These are phyloP conservation scores for Agriopis aurantiaria DNA, from an alignment of 2,888 invertebrate species.

Conservation along the genomic window DNA sequence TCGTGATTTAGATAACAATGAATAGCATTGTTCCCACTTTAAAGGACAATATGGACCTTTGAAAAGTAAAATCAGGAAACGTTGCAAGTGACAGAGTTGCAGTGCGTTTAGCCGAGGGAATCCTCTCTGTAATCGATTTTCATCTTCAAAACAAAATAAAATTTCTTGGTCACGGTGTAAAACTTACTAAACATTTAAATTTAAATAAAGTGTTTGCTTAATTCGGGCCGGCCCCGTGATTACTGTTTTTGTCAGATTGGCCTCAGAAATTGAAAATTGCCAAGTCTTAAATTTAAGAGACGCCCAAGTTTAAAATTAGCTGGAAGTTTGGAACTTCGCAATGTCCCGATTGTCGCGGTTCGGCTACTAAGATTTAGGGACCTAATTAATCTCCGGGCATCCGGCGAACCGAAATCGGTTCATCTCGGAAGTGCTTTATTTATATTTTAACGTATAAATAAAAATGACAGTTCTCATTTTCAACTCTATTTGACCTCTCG, in stretches of 20 bases:
- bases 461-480: constrained; percentile 16
- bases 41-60: too few relatives aligned
- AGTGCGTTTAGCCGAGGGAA: not conserved
- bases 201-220: constrained; percentile 40
- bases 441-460: constrained; percentile 28
- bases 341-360: constrained; percentile 59
- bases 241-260: constrained; percentile 46
- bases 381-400: constrained; percentile 63
- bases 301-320: constrained; percentile 55
- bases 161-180: constrained; percentile 6
- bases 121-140: constrained; percentile 3
- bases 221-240: constrained; percentile 37
- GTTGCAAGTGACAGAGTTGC: constrained; percentile 5
- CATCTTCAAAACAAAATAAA: constrained; percentile 6
- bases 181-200: constrained; percentile 41
- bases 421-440: constrained; percentile 43
- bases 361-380: constrained; percentile 61
- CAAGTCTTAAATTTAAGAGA: constrained; percentile 44
- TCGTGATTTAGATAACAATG: too few relatives aligned
- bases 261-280: constrained; percentile 44
- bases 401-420: constrained; percentile 52
- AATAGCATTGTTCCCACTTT: too few relatives aligned
- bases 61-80: not conserved
- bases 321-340: constrained; percentile 55
- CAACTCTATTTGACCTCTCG: constrained; percentile 16